Evolutionary conservation across 2,888 invertebrate genomes (phyloP), one percentile per base, ranked within the genome.

Genomic region (Aspidiotus rigidus): DNA sequence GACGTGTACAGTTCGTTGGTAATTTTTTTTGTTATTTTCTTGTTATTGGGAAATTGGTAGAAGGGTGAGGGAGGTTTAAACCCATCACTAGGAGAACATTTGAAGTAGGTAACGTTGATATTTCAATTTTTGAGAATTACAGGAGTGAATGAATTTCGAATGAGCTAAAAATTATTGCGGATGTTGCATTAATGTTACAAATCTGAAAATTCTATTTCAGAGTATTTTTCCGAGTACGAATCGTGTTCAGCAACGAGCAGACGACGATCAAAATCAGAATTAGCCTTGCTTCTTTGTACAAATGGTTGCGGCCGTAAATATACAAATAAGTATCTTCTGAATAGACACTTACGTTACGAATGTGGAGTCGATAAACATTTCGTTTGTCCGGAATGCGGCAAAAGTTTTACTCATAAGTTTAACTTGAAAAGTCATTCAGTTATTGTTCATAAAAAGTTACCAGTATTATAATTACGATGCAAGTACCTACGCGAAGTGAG

Each of bases 331-430:
- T 70, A 70, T 28, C 42, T 64, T 9, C 53, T 72, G 49, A 64
- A 69, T n/a, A 64, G 62, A 28, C 72, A 72, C n/a, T 70, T 72
- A 13, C 69, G 62, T 8, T 72, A 72, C 60, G 72, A 72, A 69
- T 72, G 72, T 42, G 71, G 72, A 9, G 64, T 69, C 1, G 63
- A 61, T 28, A 62, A 60, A 39, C 70, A 69, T 15, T 71, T 67
- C 41, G 17, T 1, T 1, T 73, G 78, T 71, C 70, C 71, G 7
- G 73, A 63, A n/a, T 78, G 78, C 69, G 77, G 77, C 13, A 77
- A 76, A 62, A 71, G 70, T 39, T 79, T 79, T 73, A 75, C 75
- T 59, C 74, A 75, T 57, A 76, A 76, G 70, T 76, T 77, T 2
- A 78, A 77, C 49, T 75, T 76, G 16, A 64, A 71, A 42, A 69